These are phyloP conservation scores for Echinops telfairi DNA, from an alignment of 2,113 vertebrate species.

Conservation along the genomic window DNA sequence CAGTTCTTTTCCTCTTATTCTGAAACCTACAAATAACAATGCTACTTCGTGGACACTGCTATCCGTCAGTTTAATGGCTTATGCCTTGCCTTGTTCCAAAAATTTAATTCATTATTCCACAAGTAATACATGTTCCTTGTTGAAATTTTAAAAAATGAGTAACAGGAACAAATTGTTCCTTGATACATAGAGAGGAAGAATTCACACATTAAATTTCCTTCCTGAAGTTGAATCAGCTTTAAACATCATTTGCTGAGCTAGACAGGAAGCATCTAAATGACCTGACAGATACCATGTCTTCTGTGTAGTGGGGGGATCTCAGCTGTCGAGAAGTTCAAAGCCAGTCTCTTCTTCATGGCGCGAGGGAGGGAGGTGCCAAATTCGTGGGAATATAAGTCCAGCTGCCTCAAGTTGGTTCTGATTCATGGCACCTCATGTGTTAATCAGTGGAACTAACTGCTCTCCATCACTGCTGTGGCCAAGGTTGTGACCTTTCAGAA, in stretches of 20 bases:
- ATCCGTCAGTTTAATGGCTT: slow-evolving; percentile 72
- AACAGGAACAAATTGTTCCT: too few relatives aligned
- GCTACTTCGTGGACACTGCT: not conserved
- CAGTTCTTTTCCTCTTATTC: not conserved
- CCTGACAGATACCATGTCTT: not conserved
- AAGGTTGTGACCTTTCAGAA: not conserved
- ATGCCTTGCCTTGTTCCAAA: slow-evolving; percentile 68
- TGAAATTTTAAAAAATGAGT: slow-evolving; percentile 29
- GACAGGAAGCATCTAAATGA: not conserved
- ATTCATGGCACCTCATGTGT: not conserved
- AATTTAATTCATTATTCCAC: slow-evolving; percentile 74
- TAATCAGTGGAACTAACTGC: not conserved
- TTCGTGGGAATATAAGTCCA: not conserved
- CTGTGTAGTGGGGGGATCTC: not conserved
- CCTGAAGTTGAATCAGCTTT: slow-evolving; percentile 51
- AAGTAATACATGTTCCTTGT: slow-evolving; percentile 65
- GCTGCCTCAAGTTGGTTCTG: not conserved
- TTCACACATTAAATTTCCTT: not conserved
- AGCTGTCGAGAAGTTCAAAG: not conserved
- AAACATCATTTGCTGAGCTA: not conserved
- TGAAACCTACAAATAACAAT: not conserved
- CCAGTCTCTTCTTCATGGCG: not conserved
- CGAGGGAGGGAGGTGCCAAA: not conserved
- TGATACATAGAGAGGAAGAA: too few relatives aligned
- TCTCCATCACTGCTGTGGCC: not conserved